Conservation (phyloP, 2,113 vertebrate genomes). For the Xerus inauris region DNA sequence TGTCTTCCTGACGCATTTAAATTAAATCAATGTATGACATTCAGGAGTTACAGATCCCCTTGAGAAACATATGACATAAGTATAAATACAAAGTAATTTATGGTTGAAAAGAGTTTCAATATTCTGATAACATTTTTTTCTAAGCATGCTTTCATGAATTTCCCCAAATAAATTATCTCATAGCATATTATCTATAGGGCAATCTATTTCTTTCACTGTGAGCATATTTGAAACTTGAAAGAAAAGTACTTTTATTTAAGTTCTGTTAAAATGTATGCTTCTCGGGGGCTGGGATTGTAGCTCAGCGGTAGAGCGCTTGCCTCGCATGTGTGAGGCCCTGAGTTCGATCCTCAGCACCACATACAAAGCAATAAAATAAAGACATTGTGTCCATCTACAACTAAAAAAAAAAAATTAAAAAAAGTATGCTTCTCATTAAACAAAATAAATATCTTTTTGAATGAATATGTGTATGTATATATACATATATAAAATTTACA, state of each 20-base stretch:
- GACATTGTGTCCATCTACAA: too few relatives aligned
- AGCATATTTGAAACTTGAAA: not conserved
- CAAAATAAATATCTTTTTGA: not conserved
- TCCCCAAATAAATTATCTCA: not conserved
- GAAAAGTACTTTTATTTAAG: not conserved
- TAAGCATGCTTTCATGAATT: not conserved
- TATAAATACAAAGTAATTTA: not conserved
- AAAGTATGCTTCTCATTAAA: not conserved
- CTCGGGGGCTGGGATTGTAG: too few relatives aligned
- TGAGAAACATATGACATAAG: not conserved
- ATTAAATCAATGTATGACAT: not conserved
- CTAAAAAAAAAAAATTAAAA: too few relatives aligned
- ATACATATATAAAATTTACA: too few relatives aligned
- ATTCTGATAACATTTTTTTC: not conserved
- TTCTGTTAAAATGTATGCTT: not conserved
- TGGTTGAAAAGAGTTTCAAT: not conserved
- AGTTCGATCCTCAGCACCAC: too few relatives aligned
- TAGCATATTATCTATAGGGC: not conserved
- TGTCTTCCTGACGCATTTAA: not conserved
- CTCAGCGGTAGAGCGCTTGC: too few relatives aligned
- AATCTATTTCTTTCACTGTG: not conserved
- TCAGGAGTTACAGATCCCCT: fast-evolving
- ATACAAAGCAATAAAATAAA: too few relatives aligned
- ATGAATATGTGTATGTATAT: not conserved
- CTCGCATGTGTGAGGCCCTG: too few relatives aligned